A percentile compares a stretch with the other conserved stretches of the same genome.
phyloP scores from a whole-genome alignment of 2,113 vertebrate genomes.

The Tautogolabrus adspersus region DNA sequence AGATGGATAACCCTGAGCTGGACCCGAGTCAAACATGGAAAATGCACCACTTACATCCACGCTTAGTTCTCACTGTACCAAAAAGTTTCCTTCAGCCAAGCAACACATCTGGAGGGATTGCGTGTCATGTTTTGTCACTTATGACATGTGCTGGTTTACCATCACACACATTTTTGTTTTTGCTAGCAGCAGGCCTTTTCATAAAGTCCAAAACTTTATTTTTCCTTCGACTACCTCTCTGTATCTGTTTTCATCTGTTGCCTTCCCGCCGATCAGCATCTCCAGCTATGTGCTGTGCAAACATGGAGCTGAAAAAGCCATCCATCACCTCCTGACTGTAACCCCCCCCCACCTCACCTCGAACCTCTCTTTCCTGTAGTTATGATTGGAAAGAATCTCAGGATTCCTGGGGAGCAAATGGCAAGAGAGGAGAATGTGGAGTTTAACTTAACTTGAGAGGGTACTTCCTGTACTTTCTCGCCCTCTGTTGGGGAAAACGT shows the following conservation, averaged over 20 bases:
- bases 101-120: not conserved
- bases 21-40: conserved; percentile 39
- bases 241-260: conserved; percentile 49
- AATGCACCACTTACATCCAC: conserved; percentile 17
- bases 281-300: conserved; percentile 71
- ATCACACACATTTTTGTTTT: conserved; percentile 1
- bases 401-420: conserved; percentile 54
- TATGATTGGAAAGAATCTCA: conserved; percentile 67
- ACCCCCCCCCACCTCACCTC: not conserved
- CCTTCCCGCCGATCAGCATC: conserved; percentile 48
- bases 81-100: not conserved
- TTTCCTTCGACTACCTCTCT: conserved; percentile 12
- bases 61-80: not conserved
- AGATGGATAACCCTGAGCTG: conserved; percentile 59
- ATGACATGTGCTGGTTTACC: conserved; percentile 4
- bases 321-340: conserved; percentile 67
- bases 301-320: conserved; percentile 66
- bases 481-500: not conserved
- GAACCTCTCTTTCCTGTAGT: conserved; percentile 55
- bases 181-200: conserved; percentile 18
- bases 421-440: conserved; percentile 33
- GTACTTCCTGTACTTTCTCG: conserved; percentile 22
- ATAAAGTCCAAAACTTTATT: conserved; percentile 33
- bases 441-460: conserved; percentile 53
- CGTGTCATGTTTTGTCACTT: conserved; percentile 6